A percentile compares a stretch with the other conserved stretches of the same genome.
These are phyloP conservation scores for Passer domesticus DNA, from an alignment of 2,113 vertebrate genomes.

Conservation along the genomic window DNA sequence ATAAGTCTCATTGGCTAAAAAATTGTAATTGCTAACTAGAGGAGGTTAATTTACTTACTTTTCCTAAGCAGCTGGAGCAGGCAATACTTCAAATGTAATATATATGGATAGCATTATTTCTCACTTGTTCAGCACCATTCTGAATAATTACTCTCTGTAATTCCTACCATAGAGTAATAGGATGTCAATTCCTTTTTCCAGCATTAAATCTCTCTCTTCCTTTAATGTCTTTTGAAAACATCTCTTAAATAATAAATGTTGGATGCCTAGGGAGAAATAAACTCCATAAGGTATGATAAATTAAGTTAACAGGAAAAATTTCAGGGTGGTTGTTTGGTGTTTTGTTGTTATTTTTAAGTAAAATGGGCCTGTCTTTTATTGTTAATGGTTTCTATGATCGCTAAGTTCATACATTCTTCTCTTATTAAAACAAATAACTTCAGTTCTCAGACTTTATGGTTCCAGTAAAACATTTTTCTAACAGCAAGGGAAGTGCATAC, in stretches of 20 bases:
- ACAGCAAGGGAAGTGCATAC: background rate
- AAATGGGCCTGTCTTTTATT: background rate
- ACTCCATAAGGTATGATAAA: background rate
- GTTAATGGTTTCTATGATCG: background rate
- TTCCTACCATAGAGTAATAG: background rate
- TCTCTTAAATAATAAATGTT: slow-evolving; percentile 27
- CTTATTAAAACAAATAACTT: slow-evolving; percentile 27
- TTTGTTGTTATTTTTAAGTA: background rate
- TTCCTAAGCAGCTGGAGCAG: background rate
- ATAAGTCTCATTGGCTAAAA: background rate
- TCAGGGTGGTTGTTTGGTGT: background rate
- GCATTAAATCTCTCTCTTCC: background rate
- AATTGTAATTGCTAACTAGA: background rate
- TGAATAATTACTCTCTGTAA: background rate
- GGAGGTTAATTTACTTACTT: background rate
- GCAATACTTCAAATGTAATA: background rate
- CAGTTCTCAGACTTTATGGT: background rate
- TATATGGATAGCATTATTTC: background rate
- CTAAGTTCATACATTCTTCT: background rate
- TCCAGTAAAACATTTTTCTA: background rate
- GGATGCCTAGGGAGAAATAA: background rate
- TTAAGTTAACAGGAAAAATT: slow-evolving; percentile 6
- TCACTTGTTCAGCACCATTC: background rate
- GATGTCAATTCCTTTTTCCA: background rate
- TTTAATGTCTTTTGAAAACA: slow-evolving; percentile 4